A percentile compares a stretch with the other conserved stretches of the same genome.
Conservation (phyloP, 2,113 vertebrate species). For the Rallus limicola region DNA sequence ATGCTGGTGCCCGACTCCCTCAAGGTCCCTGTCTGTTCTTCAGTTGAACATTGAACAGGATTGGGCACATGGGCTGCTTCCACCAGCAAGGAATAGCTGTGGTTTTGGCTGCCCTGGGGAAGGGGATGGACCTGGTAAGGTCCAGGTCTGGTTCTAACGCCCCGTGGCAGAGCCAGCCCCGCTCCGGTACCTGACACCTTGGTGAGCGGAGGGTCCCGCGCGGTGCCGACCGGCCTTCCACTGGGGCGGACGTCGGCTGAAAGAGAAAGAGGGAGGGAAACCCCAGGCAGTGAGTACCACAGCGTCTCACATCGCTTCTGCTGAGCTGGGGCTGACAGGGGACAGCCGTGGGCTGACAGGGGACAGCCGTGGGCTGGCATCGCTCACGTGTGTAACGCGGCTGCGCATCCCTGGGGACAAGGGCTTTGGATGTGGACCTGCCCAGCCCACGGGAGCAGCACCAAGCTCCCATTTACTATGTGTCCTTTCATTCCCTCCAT, state of each 20-base stretch:
- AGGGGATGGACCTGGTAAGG: background rate
- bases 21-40: rapidly evolving
- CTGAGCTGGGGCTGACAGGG: rapidly evolving
- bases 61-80: rapidly evolving
- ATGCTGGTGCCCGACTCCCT: background rate
- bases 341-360: background rate
- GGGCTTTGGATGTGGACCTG: background rate
- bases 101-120: background rate
- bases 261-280: background rate
- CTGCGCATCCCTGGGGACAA: rapidly evolving
- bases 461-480: background rate
- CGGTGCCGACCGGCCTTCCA: constrained; percentile 86
- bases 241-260: constrained; percentile 92
- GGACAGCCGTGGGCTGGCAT: background rate
- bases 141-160: rapidly evolving
- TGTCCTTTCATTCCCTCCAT: too few species aligned
- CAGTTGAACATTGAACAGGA: rapidly evolving
- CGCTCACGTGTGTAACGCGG: rapidly evolving
- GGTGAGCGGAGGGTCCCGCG: constrained; percentile 85
- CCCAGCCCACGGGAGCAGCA: background rate
- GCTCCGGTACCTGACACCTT: constrained; percentile 81
- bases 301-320: rapidly evolving
- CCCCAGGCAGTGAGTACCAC: rapidly evolving
- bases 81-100: background rate
- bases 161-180: background rate